Evolutionary conservation across 2,113 vertebrate genomes (phyloP), one percentile per base, ranked within the genome.

Genomic region (Phyllopteryx taeniolatus): DNA sequence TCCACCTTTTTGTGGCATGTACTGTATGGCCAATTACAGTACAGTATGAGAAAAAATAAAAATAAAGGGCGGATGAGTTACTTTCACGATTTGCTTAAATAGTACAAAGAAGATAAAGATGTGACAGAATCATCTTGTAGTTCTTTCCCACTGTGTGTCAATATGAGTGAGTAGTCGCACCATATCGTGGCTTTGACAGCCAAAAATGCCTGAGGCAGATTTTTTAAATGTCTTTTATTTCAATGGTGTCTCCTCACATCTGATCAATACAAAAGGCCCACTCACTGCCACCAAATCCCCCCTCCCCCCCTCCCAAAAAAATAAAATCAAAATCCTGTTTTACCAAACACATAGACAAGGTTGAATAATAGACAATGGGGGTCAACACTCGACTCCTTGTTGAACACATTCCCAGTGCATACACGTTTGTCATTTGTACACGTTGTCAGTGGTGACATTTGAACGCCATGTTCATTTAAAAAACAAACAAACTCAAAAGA

Each of bases 261-360:
- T 22, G 64, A 81, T 83, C 83, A 81, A 87, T 82, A 79, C 51
- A 84, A 81, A 59, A 77, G 49, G 53, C 39, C 66, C 67, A 63
- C 73, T 82, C 59, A 68, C 20, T 11, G 54, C 60, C 20, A 65
- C 67, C 11, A 7, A 44, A 22, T n/a, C 7, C 19, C 51, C 51
- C 7, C 19, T 17, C 51, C 8, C 51, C 1, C 51, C 17, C 15
- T 27, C 27, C 27, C 27, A 1, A 27, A 27, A 27, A 27, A 27
- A 27, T 27, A 27, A 27, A 39, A 39, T 5, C 1, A 39, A 62
- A 20, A 42, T 42, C 8, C 4, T 19, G 33, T 61, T 17, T 35
- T 17, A 63, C 35, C 57, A 31, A 22, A 59, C 56, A 31, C 22
- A 27, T 27, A 59, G 13, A n/a, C 20, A 54, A 54, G 20, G 53